Evolutionary conservation across 2,888 invertebrate genomes (phyloP).

Genomic region (Polylopha cassiicola): DNA sequence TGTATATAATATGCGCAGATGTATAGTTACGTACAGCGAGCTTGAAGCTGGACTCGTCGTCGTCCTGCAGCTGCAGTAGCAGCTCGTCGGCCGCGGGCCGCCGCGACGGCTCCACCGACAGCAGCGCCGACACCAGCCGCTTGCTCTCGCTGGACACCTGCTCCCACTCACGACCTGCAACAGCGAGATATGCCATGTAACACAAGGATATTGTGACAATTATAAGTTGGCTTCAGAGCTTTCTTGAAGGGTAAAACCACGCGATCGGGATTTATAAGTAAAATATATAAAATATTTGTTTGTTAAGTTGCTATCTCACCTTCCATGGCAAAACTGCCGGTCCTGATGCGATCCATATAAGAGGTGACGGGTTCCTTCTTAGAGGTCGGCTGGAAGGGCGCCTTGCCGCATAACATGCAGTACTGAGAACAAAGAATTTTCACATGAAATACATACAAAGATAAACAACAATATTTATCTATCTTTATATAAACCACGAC

Average conservation of each 20-base stretch:
- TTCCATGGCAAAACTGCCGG: conserved; percentile 87
- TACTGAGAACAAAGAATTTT: conserved; percentile 64
- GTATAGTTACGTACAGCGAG: conserved; percentile 43
- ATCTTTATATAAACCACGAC: too few species aligned
- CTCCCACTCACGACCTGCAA: conserved; percentile 78
- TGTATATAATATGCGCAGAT: too few species aligned
- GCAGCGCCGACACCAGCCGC: conserved; percentile 83
- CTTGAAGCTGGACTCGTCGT: conserved; percentile 40
- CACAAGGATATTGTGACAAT: background rate
- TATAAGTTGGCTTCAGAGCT: too few species aligned
- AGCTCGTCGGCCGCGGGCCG: conserved; percentile 83
- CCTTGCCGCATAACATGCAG: conserved; percentile 90
- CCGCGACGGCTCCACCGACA: conserved; percentile 86
- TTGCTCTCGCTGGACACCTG: conserved; percentile 86
- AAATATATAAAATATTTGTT: background rate
- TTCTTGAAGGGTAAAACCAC: too few species aligned
- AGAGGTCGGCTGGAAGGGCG: conserved; percentile 87
- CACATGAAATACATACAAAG: background rate
- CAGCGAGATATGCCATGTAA: background rate
- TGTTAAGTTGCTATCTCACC: conserved; percentile 46
- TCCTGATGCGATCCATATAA: conserved; percentile 87
- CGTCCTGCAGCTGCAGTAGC: conserved; percentile 56
- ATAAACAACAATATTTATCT: conserved; percentile 1
- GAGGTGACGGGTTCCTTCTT: conserved; percentile 84
- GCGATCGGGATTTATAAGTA: too few species aligned